These are phyloP conservation scores for Pachliopta kotzebuea DNA, from an alignment of 2,888 invertebrate genomes.

Conservation along the genomic window DNA sequence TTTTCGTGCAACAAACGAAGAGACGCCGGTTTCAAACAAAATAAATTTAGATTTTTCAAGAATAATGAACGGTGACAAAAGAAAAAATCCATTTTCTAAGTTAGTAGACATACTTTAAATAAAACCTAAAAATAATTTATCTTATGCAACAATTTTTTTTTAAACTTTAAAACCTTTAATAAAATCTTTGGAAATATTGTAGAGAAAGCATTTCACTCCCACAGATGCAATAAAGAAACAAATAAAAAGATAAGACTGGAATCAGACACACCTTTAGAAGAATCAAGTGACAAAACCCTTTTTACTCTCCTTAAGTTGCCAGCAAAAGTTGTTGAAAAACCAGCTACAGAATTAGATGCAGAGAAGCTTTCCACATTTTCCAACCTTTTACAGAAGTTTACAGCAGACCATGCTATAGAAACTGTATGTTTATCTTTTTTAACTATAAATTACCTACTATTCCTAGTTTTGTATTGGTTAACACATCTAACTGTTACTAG, in stretches of 20 bases:
- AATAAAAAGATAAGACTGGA: constrained; percentile 58
- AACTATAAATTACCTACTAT: not conserved
- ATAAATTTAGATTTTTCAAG: constrained; percentile 71
- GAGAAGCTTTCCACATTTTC: constrained; percentile 72
- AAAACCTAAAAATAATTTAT: too few species aligned
- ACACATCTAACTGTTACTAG: too few species aligned
- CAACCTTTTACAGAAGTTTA: constrained; percentile 71
- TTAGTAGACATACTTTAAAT: constrained; percentile 45
- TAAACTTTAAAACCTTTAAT: not conserved
- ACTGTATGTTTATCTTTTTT: constrained; percentile 50
- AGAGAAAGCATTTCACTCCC: constrained; percentile 29
- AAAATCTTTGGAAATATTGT: not conserved
- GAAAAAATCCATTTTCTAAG: constrained; percentile 89
- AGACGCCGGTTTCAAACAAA: constrained; percentile 44
- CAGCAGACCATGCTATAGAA: constrained; percentile 67
- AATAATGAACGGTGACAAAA: constrained; percentile 79
- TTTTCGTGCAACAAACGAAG: constrained; percentile 47
- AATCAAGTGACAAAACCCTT: constrained; percentile 80
- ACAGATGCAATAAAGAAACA: constrained; percentile 51
- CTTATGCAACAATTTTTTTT: too few species aligned
- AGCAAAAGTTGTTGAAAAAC: constrained; percentile 54
- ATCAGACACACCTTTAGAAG: constrained; percentile 50
- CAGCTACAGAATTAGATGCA: constrained; percentile 51
- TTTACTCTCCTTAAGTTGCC: constrained; percentile 76
- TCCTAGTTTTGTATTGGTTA: too few species aligned